phyloP scores from a whole-genome alignment of 1,140 invertebrate genomes.

The Panagrolaimus sp. region DNA sequence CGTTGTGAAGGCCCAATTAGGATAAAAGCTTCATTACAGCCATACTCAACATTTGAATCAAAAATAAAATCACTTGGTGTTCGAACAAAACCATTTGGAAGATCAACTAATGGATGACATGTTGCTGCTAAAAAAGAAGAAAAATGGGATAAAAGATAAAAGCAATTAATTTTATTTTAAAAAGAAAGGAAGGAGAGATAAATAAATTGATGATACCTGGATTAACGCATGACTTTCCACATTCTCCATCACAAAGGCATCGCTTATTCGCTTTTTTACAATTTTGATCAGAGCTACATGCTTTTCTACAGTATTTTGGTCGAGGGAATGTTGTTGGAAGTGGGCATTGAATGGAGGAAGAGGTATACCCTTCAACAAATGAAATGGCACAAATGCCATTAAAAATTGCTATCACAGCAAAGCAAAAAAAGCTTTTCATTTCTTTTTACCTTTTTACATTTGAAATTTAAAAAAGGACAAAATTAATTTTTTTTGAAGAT shows the following conservation, averaged over 20 bases:
- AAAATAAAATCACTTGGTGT: conserved; percentile 59
- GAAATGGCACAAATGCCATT: too few relatives aligned
- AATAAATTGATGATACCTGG: conserved; percentile 66
- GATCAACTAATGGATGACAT: conserved; percentile 50
- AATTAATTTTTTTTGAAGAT: too few relatives aligned
- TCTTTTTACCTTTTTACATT: too few relatives aligned
- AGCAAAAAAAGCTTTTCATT: too few relatives aligned
- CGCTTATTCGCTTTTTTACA: conserved; percentile 93
- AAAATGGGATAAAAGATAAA: background rate
- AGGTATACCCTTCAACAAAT: too few relatives aligned
- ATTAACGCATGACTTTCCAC: conserved; percentile 93
- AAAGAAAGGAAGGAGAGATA: background rate
- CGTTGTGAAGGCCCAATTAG: conserved; percentile 59
- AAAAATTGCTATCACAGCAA: too few relatives aligned
- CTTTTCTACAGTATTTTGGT: conserved; percentile 70
- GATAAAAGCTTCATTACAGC: conserved; percentile 61
- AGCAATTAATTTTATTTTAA: background rate
- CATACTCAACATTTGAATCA: conserved; percentile 60
- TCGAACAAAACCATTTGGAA: conserved; percentile 51
- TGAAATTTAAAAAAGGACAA: too few relatives aligned
- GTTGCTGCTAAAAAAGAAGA: conserved; percentile 39
- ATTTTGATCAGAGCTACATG: conserved; percentile 86
- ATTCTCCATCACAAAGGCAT: conserved; percentile 89
- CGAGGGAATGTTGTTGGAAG: conserved; percentile 35
- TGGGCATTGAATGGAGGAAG: conserved; percentile 23